Evolutionary conservation across 1,140 invertebrate species (phyloP).

Genomic region (Glossosoma conforme): DNA sequence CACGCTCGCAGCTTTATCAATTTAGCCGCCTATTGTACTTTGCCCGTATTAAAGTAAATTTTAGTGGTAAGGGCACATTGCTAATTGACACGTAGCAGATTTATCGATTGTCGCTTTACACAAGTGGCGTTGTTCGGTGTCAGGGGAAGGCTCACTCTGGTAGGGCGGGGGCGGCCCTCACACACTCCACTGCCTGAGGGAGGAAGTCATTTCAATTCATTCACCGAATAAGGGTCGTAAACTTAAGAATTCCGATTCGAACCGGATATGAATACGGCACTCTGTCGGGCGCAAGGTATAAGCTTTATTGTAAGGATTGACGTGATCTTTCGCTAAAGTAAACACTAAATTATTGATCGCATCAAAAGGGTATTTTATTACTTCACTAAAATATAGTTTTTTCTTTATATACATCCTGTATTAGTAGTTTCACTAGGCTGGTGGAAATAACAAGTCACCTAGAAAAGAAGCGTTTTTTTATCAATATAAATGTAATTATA

Average conservation of each 20-base stretch:
- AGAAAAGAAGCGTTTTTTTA: too few species aligned
- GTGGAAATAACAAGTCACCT: too few species aligned
- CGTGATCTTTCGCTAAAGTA: too few species aligned
- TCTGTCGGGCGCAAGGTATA: background rate
- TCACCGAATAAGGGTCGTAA: constrained; percentile 21
- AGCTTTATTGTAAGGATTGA: too few species aligned
- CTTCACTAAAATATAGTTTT: too few species aligned
- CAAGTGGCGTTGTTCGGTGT: constrained; percentile 4
- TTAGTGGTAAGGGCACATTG: constrained; percentile 17
- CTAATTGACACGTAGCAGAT: constrained; percentile 29
- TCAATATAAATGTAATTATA: too few species aligned
- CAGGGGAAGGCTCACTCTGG: too few species aligned
- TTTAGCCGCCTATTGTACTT: background rate
- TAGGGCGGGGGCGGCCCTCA: background rate
- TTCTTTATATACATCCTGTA: too few species aligned
- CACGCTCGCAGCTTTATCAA: background rate
- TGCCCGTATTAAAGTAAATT: constrained; percentile 18
- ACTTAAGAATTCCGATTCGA: constrained; percentile 21
- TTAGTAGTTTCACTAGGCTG: too few species aligned
- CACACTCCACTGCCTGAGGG: constrained; percentile 1
- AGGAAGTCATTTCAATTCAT: constrained; percentile 20
- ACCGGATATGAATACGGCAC: constrained; percentile 7
- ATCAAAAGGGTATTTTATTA: too few species aligned
- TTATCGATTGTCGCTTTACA: constrained; percentile 27
- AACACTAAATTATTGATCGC: too few species aligned